phyloP scores from a whole-genome alignment of 2,113 vertebrate genomes.

The Buteo buteo region DNA sequence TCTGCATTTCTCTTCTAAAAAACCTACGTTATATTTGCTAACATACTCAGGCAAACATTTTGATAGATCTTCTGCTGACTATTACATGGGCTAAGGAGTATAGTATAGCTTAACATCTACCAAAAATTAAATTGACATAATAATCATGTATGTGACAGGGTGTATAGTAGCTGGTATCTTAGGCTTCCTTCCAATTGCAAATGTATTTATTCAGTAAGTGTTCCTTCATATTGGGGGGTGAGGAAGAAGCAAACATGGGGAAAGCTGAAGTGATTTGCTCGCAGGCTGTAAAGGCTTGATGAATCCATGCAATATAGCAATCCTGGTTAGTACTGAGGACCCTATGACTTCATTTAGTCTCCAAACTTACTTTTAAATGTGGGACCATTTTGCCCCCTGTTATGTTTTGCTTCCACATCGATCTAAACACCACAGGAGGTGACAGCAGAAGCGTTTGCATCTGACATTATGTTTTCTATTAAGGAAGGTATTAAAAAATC shows the following conservation, averaged over 20 bases:
- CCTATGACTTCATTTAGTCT: neutral
- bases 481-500: neutral
- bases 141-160: neutral
- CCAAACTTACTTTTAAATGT: neutral
- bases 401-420: neutral
- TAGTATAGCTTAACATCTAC: neutral
- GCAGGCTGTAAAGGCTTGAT: neutral
- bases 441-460: neutral
- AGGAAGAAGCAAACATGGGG: neutral
- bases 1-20: neutral
- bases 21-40: neutral
- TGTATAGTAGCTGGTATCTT: neutral
- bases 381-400: rapidly evolving
- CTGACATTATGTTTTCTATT: neutral
- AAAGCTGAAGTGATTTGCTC: neutral
- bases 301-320: rapidly evolving
- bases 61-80: neutral
- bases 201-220: neutral
- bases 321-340: neutral
- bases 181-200: neutral
- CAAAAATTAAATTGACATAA: neutral
- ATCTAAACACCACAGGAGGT: neutral
- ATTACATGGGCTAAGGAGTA: neutral
- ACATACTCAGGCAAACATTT: neutral
- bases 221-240: neutral